These are phyloP conservation scores for Dusona sp. DNA, from an alignment of 2,888 invertebrate genomes.

Conservation along the genomic window DNA sequence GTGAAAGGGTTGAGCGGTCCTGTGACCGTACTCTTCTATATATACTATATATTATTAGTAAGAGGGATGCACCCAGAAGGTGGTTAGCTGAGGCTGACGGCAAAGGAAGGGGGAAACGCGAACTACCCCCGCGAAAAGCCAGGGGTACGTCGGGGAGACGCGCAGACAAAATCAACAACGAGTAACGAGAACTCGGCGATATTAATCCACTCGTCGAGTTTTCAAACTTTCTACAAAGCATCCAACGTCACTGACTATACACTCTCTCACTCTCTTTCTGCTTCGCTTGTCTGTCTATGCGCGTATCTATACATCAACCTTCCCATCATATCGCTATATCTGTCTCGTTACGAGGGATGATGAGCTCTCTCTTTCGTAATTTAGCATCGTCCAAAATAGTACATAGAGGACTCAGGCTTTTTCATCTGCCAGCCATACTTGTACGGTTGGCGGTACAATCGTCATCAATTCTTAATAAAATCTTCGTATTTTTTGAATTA, in stretches of 20 bases:
- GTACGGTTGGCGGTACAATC: background rate
- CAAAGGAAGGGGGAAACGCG: conserved; percentile 50
- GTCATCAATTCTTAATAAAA: conserved; percentile 10
- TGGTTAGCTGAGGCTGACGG: conserved; percentile 67
- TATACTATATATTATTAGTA: conserved; percentile 68
- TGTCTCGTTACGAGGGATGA: conserved; percentile 56
- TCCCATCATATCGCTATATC: conserved; percentile 61
- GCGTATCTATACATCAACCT: conserved; percentile 55
- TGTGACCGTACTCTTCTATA: conserved; percentile 61
- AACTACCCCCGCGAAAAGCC: conserved; percentile 72
- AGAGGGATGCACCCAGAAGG: conserved; percentile 70
- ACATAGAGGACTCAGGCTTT: background rate
- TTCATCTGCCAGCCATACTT: background rate
- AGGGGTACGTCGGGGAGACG: conserved; percentile 74
- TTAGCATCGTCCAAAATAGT: conserved; percentile 28
- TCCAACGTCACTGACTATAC: conserved; percentile 72
- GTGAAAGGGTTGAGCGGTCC: conserved; percentile 65
- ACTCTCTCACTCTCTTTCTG: conserved; percentile 52
- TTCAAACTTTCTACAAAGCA: conserved; percentile 85
- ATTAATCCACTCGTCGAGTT: conserved; percentile 85
- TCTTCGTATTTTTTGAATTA: background rate
- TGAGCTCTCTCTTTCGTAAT: conserved; percentile 61
- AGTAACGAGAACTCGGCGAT: conserved; percentile 85
- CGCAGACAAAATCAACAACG: conserved; percentile 85
- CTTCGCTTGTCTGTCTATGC: conserved; percentile 70